Percentiles rank a stretch among this genome's conserved stretches.
Conservation (phyloP, 2,113 vertebrate species). For the Syngnathus scovelli region DNA sequence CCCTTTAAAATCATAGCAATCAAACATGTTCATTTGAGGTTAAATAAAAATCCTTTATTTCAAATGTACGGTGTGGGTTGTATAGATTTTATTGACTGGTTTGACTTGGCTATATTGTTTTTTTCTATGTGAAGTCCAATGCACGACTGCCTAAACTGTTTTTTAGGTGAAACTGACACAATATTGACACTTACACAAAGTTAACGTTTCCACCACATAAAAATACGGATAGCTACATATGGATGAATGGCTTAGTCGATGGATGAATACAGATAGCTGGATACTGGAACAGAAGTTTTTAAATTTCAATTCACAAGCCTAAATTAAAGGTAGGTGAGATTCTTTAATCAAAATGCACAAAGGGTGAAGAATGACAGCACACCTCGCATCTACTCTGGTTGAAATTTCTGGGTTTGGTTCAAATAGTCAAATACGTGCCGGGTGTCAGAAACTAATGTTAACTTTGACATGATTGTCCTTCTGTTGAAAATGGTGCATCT, state of each 20-base stretch:
- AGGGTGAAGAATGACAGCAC: not conserved
- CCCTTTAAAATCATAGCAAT: slow-evolving; percentile 18
- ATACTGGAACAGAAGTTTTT: too few relatives aligned
- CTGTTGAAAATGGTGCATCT: not conserved
- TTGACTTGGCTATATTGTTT: slow-evolving; percentile 11
- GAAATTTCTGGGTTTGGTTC: too few relatives aligned
- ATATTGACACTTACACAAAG: too few relatives aligned
- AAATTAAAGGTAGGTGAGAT: not conserved
- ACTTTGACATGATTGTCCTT: not conserved
- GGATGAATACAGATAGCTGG: not conserved
- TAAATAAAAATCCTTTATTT: slow-evolving; percentile 35
- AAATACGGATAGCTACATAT: not conserved
- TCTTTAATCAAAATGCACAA: not conserved
- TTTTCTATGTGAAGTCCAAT: not conserved
- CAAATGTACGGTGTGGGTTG: not conserved
- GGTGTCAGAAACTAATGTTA: not conserved
- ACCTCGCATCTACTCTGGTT: not conserved
- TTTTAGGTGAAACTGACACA: not conserved
- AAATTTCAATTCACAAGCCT: too few relatives aligned
- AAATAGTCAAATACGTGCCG: too few relatives aligned
- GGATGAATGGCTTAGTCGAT: not conserved
- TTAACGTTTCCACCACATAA: not conserved
- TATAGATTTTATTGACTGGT: slow-evolving; percentile 24
- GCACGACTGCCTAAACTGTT: slow-evolving; percentile 6
- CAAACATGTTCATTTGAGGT: slow-evolving; percentile 11